Evolutionary conservation across 2,797 vertebrate species (phyloP), one percentile per base, ranked within the genome.

Genomic region (Odontamblyopus lacepedii): DNA sequence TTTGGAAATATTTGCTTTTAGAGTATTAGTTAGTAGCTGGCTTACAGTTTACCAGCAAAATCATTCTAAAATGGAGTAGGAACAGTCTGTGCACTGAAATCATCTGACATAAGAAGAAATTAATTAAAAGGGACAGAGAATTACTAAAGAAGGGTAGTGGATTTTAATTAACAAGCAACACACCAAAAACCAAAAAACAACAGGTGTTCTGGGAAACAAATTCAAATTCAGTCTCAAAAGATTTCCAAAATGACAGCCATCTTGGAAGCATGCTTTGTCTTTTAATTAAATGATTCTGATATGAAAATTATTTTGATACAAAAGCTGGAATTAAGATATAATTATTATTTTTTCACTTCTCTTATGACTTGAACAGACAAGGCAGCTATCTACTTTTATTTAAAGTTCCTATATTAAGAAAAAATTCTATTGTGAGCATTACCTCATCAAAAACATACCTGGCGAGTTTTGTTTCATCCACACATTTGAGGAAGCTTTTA

Each of bases 151-250:
- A 65, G n/a, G 48, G 26, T 63, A 48, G 62, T 3, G 2, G 4
- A 59, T 5, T 61, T 61, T 16, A 67, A 63, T 65, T 7, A 67
- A 68, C 23, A 69, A 12, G 16, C 4, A n/a, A 9, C 62, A 69
- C 32, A 59, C 6, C 19, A 35, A 63, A 41, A 41, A 29, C 5
- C 23, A 13, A 29, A 57, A 69, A 41, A 41, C 19, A 68, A 27
- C 67, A 69, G 67, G 38, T 68, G 67, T 56, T 56, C n/a, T 41
- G 13, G 41, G 27, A 30, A 35, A 38, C 18, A 51, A 69, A 50
- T 30, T 32, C 16, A 1, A 70, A 75, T 70, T 23, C 3, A 18
- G 4, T 56, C 35, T 18, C 23, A 72, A 38, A 19, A 41, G 9
- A 41, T 18, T 69, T 27, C 59, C 56, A 44, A 26, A 60, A 29